Conservation (phyloP, 30 jellyfish, hydroid and myxozoan genomes). For the Sanderia malayensis region DNA sequence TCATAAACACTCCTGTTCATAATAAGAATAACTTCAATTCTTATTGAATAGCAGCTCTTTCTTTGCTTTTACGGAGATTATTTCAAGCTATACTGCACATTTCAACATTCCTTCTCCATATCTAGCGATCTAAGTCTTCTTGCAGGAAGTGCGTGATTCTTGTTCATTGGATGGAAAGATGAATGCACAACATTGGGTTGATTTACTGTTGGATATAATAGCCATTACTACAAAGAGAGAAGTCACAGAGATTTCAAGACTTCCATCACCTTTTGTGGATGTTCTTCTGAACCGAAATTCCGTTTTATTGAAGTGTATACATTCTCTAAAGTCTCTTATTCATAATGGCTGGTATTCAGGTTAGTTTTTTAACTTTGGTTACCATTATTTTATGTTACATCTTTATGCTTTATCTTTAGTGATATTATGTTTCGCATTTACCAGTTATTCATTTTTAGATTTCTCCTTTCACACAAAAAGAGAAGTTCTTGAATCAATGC, state of each 20-base stretch:
- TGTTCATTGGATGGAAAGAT: neutral
- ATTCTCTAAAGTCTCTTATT: neutral
- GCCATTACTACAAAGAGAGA: neutral
- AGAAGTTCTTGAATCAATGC: too few relatives aligned
- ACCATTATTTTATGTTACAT: too few relatives aligned
- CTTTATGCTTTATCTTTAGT: too few relatives aligned
- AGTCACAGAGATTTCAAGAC: neutral
- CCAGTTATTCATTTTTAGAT: too few relatives aligned
- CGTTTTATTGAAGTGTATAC: slow-evolving; percentile 15
- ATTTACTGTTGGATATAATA: neutral
- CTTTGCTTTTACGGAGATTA: too few relatives aligned
- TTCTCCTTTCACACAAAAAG: too few relatives aligned
- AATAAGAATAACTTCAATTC: too few relatives aligned
- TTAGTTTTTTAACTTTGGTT: neutral
- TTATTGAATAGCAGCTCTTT: too few relatives aligned
- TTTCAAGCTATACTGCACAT: too few relatives aligned
- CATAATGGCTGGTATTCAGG: slow-evolving; percentile 47
- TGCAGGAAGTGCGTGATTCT: neutral
- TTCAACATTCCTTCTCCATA: too few relatives aligned
- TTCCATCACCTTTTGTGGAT: neutral
- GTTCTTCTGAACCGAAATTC: slow-evolving; percentile 6
- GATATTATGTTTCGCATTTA: too few relatives aligned
- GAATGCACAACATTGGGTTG: neutral
- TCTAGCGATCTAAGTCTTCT: neutral
- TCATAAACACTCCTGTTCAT: too few relatives aligned